Percentiles rank a stretch among this genome's conserved stretches.
Conservation (phyloP, 2,113 vertebrate species). For the Solenodon paradoxus region DNA sequence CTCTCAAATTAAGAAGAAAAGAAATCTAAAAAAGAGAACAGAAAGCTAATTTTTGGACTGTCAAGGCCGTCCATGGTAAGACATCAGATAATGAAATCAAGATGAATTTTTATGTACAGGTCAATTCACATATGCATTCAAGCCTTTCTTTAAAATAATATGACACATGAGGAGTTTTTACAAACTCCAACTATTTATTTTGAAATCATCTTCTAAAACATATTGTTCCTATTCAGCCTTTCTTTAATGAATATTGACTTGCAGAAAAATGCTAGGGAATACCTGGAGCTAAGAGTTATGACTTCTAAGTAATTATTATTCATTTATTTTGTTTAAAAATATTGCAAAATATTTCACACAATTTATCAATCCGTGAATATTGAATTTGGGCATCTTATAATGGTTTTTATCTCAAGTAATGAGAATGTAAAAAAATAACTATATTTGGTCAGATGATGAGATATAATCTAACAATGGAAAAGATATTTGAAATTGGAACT, state of each 20-base stretch:
- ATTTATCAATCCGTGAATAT: neutral
- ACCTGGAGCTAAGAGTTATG: neutral
- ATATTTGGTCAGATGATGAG: neutral
- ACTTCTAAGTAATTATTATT: neutral
- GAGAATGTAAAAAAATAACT: neutral
- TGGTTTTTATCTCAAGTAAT: neutral
- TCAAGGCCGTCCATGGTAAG: slow-evolving; percentile 7
- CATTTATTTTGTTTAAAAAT: slow-evolving; percentile 25
- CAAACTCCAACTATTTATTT: neutral
- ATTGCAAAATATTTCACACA: neutral
- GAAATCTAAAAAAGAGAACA: slow-evolving; percentile 42
- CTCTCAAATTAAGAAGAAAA: slow-evolving; percentile 69
- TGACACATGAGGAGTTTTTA: neutral
- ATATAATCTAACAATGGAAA: neutral
- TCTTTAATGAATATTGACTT: slow-evolving; percentile 7
- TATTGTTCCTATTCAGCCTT: neutral
- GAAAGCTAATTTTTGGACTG: slow-evolving; percentile 43
- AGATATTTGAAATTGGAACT: neutral
- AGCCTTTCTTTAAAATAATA: slow-evolving; percentile 39
- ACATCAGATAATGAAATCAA: slow-evolving; percentile 1
- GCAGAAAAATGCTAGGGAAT: neutral
- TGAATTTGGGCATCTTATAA: neutral
- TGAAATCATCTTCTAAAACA: neutral
- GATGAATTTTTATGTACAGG: slow-evolving; percentile 35
- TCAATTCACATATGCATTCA: slow-evolving; percentile 56